Evolutionary conservation across 2,113 vertebrate species (phyloP), one percentile per base, ranked within the genome.

Genomic region (Anas platyrhynchos): DNA sequence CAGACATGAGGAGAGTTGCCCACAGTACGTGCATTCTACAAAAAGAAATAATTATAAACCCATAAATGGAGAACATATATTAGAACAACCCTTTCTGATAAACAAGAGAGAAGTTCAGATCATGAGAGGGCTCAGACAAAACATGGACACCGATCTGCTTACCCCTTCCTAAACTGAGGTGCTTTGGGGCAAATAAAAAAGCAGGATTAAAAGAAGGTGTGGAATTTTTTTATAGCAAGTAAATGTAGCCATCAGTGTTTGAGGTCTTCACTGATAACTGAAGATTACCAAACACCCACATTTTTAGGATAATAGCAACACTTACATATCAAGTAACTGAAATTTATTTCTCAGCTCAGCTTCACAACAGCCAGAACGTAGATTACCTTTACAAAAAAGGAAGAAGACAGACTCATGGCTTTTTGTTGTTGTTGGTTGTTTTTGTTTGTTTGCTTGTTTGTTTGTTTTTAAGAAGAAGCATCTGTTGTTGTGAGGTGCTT

Each of bases 11-110:
- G 18, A 78, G 13, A 5, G 31, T 36, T 69, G 43, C 15, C 9
- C 31, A 13, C 7, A 29, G 22, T 36, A 25, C 9, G 7, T 52
- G 50, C 43, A 75, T 63, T 32, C 62, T 65, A 23, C 34, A 34
- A 23, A 34, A 63, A 75, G 20, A 22, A 79, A 26, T 11, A 69
- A 15, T 27, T 43, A 41, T 27, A 78, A 17, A 32, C 23, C 38
- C 25, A 36, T 29, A 67, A 0, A 0, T 22, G 61, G 25, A 63
- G 10, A 9, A 27, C 4, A 1, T 58, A 13, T 16, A 9, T 82
- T 44, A 50, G 31, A 58, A 12, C 46, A 56, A n/a, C 36, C 8
- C 7, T 43, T 18, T 63, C 34, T n/a, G 34, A 43, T 20, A 9
- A 23, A 58, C 22, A 29, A 58, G 34, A 82, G 36, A 11, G 10